Evolutionary conservation across 2,888 invertebrate species (phyloP).

Genomic region (Drosophila meridiana): DNA sequence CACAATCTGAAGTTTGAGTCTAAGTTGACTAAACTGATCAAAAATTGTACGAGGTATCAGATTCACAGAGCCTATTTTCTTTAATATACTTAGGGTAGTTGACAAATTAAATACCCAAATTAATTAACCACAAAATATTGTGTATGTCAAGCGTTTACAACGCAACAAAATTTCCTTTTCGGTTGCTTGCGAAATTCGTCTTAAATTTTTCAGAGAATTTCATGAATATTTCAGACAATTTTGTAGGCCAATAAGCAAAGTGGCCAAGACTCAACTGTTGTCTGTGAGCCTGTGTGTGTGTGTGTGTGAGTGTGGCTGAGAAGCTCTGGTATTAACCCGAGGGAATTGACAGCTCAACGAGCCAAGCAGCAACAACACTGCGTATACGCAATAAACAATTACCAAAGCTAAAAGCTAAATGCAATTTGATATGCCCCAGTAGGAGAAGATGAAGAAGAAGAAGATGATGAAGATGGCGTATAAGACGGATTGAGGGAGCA

Average conservation of each 20-base stretch:
- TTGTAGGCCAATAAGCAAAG: slow-evolving; percentile 70
- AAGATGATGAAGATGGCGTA: not conserved
- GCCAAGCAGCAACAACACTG: slow-evolving; percentile 33
- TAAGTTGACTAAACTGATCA: too few relatives aligned
- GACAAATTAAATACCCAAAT: not conserved
- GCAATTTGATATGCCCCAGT: slow-evolving; percentile 49
- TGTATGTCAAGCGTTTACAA: not conserved
- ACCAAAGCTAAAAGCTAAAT: slow-evolving; percentile 47
- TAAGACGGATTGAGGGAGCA: not conserved
- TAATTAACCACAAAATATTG: slow-evolving; percentile 13
- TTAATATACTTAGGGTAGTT: slow-evolving; percentile 3
- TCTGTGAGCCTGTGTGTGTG: not conserved
- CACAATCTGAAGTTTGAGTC: too few relatives aligned
- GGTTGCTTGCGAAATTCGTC: slow-evolving; percentile 13
- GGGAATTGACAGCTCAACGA: slow-evolving; percentile 64
- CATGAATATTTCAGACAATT: slow-evolving; percentile 50
- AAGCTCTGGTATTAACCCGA: slow-evolving; percentile 22
- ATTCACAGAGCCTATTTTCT: too few relatives aligned
- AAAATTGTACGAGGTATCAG: too few relatives aligned
- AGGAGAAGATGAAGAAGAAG: not conserved
- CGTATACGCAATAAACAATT: slow-evolving; percentile 76
- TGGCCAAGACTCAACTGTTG: slow-evolving; percentile 50
- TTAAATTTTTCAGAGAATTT: slow-evolving; percentile 53
- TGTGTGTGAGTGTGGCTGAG: slow-evolving; percentile 6
- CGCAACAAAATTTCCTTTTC: slow-evolving; percentile 5